Evolutionary conservation across 2,797 vertebrate genomes (phyloP), one percentile per base, ranked within the genome.

Genomic region (Bovichtus variegatus): DNA sequence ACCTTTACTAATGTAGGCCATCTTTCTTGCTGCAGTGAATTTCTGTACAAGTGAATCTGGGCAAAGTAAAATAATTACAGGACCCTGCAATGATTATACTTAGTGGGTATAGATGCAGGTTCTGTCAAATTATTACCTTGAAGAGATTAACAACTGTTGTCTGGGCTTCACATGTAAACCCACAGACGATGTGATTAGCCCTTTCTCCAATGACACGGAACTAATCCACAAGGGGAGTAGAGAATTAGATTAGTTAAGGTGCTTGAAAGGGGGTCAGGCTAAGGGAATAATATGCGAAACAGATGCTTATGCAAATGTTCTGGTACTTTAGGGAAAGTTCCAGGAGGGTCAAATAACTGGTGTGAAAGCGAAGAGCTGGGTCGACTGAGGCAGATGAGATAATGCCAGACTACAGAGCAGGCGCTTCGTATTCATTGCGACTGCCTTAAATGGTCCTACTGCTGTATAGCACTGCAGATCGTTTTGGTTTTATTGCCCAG

Each of bases 191-290:
- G 57, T 69, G 81, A 89, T 83, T 34, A 82, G 90, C 77, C 74
- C 72, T 81, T 79, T 83, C 74, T 84, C 65, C 75, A 65, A 25
- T 80, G 81, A 91, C 84, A 81, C 71, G 18, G 25, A 55, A 21
- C 74, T 84, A 88, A 88, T 86, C 87, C 71, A 64, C 69, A 76
- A 71, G 80, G 62, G 53, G 78, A 79, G 70, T 38, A 36, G 44
- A 60, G 54, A 59, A 83, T 74, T 57, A 80, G 79, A 78, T 75
- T 46, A 47, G 70, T 25, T 68, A 63, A 84, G 64, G 79, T 50
- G 80, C 74, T 73, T 38, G 51, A 67, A 72, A 67, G 23, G 34
- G 46, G 74, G 78, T 74, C 79, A 79, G 43, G 47, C 18, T 15
- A 44, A 21, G 53, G 57, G 64, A 87, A 62, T 65, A 55, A 46